phyloP scores from a whole-genome alignment of 2,113 vertebrate genomes.

The Bagarius yarrelli region DNA sequence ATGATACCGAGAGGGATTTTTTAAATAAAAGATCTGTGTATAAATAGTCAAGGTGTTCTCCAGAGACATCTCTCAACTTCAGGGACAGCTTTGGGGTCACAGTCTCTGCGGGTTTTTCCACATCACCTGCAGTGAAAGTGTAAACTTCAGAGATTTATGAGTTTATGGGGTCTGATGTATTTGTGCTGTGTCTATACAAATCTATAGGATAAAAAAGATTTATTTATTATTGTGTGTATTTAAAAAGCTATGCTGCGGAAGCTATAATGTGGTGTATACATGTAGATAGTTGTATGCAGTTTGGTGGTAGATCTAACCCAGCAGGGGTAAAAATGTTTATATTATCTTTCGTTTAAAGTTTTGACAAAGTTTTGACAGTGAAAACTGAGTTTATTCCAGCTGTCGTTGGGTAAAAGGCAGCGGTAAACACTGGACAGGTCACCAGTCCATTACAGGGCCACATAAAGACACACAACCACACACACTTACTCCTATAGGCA shows the following conservation, averaged over 20 bases:
- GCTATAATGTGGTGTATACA: not conserved
- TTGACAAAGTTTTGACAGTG: too few relatives aligned
- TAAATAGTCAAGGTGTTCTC: not conserved
- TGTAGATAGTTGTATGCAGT: not conserved
- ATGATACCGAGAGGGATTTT: not conserved
- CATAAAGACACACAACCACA: too few relatives aligned
- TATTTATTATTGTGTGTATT: not conserved
- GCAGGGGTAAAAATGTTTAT: not conserved
- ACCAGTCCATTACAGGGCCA: too few relatives aligned
- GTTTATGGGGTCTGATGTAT: constrained; percentile 7
- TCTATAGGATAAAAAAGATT: not conserved
- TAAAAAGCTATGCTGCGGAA: not conserved
- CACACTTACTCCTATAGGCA: too few relatives aligned
- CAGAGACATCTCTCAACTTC: not conserved
- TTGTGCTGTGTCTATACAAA: not conserved
- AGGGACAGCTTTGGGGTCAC: constrained; percentile 23
- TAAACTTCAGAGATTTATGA: not conserved
- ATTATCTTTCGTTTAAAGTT: not conserved
- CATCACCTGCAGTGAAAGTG: constrained; percentile 16
- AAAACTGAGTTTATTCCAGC: too few relatives aligned
- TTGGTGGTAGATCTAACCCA: not conserved
- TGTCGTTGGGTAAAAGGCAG: too few relatives aligned
- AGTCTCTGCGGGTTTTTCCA: constrained; percentile 6
- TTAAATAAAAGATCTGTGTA: not conserved
- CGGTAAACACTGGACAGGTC: too few relatives aligned